A percentile compares a stretch with the other conserved stretches of the same genome.
These are phyloP conservation scores for Gadopsis bispinosus DNA, from an alignment of 2,797 vertebrate species.

Conservation along the genomic window DNA sequence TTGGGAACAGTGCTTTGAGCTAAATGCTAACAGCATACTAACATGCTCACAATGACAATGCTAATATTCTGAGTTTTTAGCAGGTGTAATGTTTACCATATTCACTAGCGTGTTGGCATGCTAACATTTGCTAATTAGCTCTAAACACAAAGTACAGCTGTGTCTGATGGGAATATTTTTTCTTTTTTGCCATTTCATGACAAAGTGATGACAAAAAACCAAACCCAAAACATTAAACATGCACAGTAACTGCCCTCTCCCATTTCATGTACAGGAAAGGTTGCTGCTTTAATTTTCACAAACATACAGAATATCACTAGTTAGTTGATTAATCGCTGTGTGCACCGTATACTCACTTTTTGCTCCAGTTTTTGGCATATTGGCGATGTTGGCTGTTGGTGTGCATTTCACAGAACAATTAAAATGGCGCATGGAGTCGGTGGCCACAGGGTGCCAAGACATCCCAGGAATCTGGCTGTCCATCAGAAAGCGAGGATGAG, in stretches of 20 bases:
- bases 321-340: not conserved
- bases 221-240: not conserved
- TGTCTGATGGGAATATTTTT: too few relatives aligned
- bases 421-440: conserved; percentile 64
- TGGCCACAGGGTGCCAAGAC: conserved; percentile 67
- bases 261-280: not conserved
- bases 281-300: not conserved
- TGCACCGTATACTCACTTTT: conserved; percentile 39
- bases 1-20: not conserved
- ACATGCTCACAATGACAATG: not conserved
- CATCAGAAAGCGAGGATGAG: conserved; percentile 76
- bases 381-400: conserved; percentile 53
- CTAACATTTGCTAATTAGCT: too few relatives aligned
- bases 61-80: not conserved
- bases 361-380: conserved; percentile 45
- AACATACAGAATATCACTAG: not conserved
- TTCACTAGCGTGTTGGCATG: not conserved
- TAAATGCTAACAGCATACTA: not conserved
- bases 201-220: not conserved
- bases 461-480: conserved; percentile 76
- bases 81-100: not conserved
- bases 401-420: conserved; percentile 72
- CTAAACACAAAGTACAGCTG: too few relatives aligned
- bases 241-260: not conserved
- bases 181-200: not conserved